Evolutionary conservation across 2,797 vertebrate species (phyloP).

Genomic region (Xiphophorus birchmanni): DNA sequence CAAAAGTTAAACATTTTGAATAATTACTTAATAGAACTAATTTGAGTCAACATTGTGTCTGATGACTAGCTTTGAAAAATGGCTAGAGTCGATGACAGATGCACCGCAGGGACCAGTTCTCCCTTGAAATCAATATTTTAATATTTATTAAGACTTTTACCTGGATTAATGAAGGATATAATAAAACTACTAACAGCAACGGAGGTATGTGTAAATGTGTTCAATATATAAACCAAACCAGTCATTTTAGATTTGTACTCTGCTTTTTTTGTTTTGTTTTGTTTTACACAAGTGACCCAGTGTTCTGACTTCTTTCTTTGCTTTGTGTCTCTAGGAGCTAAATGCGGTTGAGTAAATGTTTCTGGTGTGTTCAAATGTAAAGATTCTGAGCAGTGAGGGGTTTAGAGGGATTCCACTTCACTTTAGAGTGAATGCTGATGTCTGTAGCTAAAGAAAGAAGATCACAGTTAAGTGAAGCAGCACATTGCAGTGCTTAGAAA

Average conservation of each 20-base stretch:
- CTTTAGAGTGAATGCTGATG: background rate
- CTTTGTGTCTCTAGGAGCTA: background rate
- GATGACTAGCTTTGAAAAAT: slow-evolving; percentile 47
- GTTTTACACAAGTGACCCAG: background rate
- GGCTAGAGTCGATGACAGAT: slow-evolving; percentile 50
- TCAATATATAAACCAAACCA: background rate
- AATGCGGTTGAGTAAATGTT: background rate
- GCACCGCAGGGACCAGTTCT: background rate
- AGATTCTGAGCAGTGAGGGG: background rate
- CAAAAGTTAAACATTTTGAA: slow-evolving; percentile 59
- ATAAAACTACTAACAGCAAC: background rate
- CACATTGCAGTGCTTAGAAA: background rate
- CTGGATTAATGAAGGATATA: background rate
- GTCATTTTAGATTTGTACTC: background rate
- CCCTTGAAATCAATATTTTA: background rate
- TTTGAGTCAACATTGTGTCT: slow-evolving; percentile 45
- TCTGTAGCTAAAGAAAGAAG: background rate
- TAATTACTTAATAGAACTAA: slow-evolving; percentile 63
- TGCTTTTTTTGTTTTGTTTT: too few relatives aligned
- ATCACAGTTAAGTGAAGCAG: background rate
- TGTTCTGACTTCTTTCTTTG: background rate
- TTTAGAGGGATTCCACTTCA: background rate
- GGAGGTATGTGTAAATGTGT: background rate
- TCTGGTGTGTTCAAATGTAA: background rate
- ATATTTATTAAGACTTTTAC: background rate